Conservation (phyloP, 2,797 vertebrate genomes). For the Amphiprion clarkii region DNA sequence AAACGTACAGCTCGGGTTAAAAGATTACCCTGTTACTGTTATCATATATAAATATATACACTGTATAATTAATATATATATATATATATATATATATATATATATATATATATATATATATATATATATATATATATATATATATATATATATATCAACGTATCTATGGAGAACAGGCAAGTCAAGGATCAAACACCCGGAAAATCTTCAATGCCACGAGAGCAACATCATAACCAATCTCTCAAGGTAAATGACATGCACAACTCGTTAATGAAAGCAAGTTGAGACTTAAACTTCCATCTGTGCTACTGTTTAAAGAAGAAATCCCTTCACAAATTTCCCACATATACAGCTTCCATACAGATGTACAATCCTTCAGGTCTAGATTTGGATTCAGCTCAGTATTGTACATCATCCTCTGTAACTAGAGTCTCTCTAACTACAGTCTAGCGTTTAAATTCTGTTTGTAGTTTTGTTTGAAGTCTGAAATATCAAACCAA, state of each 20-base stretch:
- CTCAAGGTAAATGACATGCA: slow-evolving; percentile 20
- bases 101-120: neutral
- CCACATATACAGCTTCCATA: neutral
- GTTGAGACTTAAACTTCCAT: slow-evolving; percentile 29
- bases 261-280: slow-evolving; percentile 37
- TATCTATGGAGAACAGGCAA: slow-evolving; percentile 8
- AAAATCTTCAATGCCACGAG: neutral
- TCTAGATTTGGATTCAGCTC: too few species aligned
- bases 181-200: neutral
- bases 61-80: neutral
- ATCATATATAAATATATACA: neutral
- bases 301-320: slow-evolving; percentile 12
- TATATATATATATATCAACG: slow-evolving; percentile 7
- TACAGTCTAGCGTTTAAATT: neutral
- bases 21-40: slow-evolving; percentile 41
- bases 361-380: too few species aligned
- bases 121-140: neutral
- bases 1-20: slow-evolving; percentile 62
- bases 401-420: too few species aligned
- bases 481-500: slow-evolving; percentile 11
- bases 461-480: slow-evolving; percentile 12
- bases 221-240: slow-evolving; percentile 14
- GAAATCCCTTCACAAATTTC: slow-evolving; percentile 27
- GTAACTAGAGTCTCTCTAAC: neutral
- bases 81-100: neutral